Evolutionary conservation across 2,888 invertebrate genomes (phyloP).

Genomic region (Diplazon laetatorius): DNA sequence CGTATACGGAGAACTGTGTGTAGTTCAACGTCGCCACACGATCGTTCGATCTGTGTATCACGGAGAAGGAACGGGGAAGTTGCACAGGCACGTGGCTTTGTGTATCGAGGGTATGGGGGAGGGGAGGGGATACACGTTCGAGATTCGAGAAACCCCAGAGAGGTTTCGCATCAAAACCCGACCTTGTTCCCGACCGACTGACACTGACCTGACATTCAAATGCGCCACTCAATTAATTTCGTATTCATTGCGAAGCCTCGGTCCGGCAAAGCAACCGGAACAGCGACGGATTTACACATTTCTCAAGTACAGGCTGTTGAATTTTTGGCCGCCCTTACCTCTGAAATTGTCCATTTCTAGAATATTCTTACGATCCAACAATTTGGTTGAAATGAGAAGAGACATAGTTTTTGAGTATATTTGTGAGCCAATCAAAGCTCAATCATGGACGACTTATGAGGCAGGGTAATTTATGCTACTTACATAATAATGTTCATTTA

Average conservation of each 20-base stretch:
- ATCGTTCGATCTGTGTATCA: slow-evolving; percentile 44
- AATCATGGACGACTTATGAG: too few relatives aligned
- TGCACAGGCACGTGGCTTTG: slow-evolving; percentile 10
- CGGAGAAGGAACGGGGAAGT: background rate
- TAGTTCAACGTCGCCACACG: slow-evolving; percentile 50
- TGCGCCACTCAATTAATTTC: slow-evolving; percentile 20
- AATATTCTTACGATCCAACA: too few relatives aligned
- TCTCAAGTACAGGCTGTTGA: too few relatives aligned
- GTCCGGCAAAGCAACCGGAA: background rate
- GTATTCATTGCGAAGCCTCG: slow-evolving; percentile 14
- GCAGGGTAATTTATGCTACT: too few relatives aligned
- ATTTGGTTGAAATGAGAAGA: too few relatives aligned
- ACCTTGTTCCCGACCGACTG: slow-evolving; percentile 28
- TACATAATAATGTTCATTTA: too few relatives aligned
- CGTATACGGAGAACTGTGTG: slow-evolving; percentile 26
- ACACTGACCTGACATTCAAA: slow-evolving; percentile 17
- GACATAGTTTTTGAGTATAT: too few relatives aligned
- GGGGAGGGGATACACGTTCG: too few relatives aligned
- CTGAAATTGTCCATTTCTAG: too few relatives aligned
- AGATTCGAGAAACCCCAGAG: slow-evolving; percentile 13
- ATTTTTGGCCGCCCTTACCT: too few relatives aligned
- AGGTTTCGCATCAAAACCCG: slow-evolving; percentile 11
- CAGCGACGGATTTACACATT: too few relatives aligned
- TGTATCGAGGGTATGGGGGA: background rate
- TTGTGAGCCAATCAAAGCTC: too few relatives aligned